phyloP scores from a whole-genome alignment of 2,888 invertebrate genomes.

The Nezara viridula region DNA sequence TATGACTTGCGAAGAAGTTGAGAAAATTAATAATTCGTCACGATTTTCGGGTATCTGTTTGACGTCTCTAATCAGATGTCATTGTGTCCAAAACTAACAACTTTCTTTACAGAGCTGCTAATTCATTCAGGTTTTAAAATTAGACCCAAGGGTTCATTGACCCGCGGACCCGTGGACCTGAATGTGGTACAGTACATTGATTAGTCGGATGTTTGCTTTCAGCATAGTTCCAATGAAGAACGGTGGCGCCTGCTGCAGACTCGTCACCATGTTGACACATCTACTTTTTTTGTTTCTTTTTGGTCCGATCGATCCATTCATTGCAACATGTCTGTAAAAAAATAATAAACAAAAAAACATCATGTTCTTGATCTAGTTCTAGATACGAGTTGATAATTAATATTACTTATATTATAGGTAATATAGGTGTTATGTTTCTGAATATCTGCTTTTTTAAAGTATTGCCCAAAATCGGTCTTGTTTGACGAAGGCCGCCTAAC shows the following conservation, averaged over 20 bases:
- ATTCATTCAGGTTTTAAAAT: slow-evolving; percentile 39
- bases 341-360: too few species aligned
- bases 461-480: too few species aligned
- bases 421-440: too few species aligned
- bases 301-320: neutral
- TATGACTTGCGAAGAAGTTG: neutral
- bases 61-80: slow-evolving; percentile 6
- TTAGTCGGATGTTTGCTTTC: slow-evolving; percentile 7
- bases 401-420: too few species aligned
- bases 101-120: slow-evolving; percentile 18
- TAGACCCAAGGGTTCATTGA: slow-evolving; percentile 1
- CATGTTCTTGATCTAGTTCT: too few species aligned
- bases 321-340: neutral
- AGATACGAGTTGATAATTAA: too few species aligned
- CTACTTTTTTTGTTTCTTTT: neutral
- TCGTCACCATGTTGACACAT: neutral
- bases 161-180: neutral
- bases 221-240: slow-evolving; percentile 5
- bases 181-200: neutral
- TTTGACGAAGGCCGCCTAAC: too few species aligned
- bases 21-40: neutral
- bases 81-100: slow-evolving; percentile 3
- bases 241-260: neutral
- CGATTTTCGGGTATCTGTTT: neutral
- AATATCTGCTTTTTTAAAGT: too few species aligned